These are phyloP conservation scores for Cephus rjabovi DNA, from an alignment of 2,888 invertebrate species.

Conservation along the genomic window DNA sequence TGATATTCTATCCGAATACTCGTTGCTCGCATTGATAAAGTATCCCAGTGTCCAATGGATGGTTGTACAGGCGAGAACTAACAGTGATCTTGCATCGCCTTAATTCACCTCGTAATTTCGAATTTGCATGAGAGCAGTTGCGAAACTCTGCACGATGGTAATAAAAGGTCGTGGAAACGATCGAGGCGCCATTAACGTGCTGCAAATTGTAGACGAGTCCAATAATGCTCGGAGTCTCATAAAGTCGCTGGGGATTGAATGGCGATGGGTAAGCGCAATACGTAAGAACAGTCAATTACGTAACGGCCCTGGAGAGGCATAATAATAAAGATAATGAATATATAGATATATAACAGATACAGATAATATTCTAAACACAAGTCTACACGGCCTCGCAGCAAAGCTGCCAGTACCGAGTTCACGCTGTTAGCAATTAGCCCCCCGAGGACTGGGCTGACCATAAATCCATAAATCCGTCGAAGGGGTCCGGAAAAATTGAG, in stretches of 20 bases:
- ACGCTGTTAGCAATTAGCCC: constrained; percentile 55
- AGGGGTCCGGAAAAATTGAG: constrained; percentile 21
- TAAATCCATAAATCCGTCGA: constrained; percentile 55
- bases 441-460: constrained; percentile 41
- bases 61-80: not conserved
- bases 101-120: not conserved
- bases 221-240: not conserved
- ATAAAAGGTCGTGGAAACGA: constrained; percentile 21
- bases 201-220: constrained; percentile 10
- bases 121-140: not conserved
- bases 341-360: not conserved
- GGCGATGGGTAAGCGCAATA: not conserved
- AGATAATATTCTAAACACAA: not conserved
- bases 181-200: constrained; percentile 19
- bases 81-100: not conserved
- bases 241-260: not conserved
- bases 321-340: not conserved
- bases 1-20: not conserved
- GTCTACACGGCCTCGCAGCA: not conserved
- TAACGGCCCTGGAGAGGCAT: not conserved
- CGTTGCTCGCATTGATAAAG: not conserved
- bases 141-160: constrained; percentile 10
- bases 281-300: not conserved
- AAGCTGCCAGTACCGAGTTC: constrained; percentile 29
- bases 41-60: not conserved